Evolutionary conservation across 2,113 vertebrate genomes (phyloP), one percentile per base, ranked within the genome.

Genomic region (Petromus typicus): DNA sequence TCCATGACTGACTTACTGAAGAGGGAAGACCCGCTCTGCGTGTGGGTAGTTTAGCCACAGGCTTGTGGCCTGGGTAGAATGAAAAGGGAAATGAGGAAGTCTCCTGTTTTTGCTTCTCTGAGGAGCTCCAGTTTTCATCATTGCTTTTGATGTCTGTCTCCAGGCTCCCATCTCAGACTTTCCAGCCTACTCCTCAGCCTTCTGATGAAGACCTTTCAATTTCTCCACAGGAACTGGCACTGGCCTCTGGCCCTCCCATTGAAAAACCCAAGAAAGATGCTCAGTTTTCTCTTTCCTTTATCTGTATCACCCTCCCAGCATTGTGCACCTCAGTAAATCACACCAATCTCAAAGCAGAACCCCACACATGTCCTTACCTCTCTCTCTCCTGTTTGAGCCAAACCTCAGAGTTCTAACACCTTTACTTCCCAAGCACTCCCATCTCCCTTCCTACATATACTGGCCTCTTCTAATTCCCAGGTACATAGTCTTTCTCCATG

Each of bases 321-420:
- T 34, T 56, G 9, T 30, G 3, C 25, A 6, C 34, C 64, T 76
- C 67, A 48, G 23, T 13, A 66, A 37, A 7, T 37, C 37, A 4
- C 17, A 3, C 14, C 9, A 20, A 48, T 20, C 40, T 67, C 84
- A 51, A 34, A 2, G 25, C 40, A 2, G 8, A 27, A 20, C 59
- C 18, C 37, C 10, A n/a, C 0, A 3, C 7, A 13, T 22, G 4
- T 12, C 54, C 25, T 27, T 20, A 9, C 5, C 22, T 45, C 54
- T 16, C 54, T 51, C 40, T 37, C 4, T 40, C 25, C 61, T 27
- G 3, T 11, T 25, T 3, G 48, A 17, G 16, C 30, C 89, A 30
- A 30, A 51, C 27, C 32, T 67, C 57, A 51, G 37, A 59, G 32
- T 30, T 25, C 79, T 23, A 0, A 37, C 20, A 73, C 32, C 59